These are phyloP conservation scores for Myrmophylax atrothorax DNA, from an alignment of 2,113 vertebrate genomes.

Conservation along the genomic window DNA sequence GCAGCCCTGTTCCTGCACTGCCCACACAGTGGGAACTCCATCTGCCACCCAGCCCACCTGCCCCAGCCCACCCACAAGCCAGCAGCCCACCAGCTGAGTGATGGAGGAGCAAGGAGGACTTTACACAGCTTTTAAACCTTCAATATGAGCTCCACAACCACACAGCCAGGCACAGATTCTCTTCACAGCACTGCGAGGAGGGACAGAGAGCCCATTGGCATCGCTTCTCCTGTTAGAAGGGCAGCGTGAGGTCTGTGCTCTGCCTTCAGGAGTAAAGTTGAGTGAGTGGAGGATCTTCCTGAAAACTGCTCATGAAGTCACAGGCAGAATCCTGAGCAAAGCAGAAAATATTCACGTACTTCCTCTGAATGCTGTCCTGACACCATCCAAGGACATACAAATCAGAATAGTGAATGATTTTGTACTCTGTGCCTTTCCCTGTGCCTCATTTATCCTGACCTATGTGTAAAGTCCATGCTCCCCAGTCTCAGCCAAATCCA, in stretches of 20 bases:
- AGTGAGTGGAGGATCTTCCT: too few relatives aligned
- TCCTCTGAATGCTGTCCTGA: neutral
- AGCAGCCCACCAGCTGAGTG: neutral
- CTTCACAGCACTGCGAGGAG: neutral
- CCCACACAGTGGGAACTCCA: neutral
- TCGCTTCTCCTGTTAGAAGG: neutral
- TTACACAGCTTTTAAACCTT: neutral
- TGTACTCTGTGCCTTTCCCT: neutral
- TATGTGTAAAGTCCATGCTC: neutral
- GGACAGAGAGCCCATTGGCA: neutral
- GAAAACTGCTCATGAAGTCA: neutral
- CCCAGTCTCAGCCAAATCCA: neutral
- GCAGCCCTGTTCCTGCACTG: neutral
- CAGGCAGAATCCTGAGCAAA: neutral
- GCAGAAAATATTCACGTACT: rapidly evolving
- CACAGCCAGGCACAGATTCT: rapidly evolving
- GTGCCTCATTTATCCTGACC: neutral
- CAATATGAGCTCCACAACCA: rapidly evolving
- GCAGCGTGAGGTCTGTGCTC: neutral
- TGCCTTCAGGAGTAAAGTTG: neutral
- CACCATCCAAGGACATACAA: neutral
- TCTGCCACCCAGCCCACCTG: neutral
- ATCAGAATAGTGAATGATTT: neutral
- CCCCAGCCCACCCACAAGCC: neutral
- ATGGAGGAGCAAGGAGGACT: rapidly evolving